Evolutionary conservation across 1,140 invertebrate genomes (phyloP).

Genomic region (Portunus trituberculatus): DNA sequence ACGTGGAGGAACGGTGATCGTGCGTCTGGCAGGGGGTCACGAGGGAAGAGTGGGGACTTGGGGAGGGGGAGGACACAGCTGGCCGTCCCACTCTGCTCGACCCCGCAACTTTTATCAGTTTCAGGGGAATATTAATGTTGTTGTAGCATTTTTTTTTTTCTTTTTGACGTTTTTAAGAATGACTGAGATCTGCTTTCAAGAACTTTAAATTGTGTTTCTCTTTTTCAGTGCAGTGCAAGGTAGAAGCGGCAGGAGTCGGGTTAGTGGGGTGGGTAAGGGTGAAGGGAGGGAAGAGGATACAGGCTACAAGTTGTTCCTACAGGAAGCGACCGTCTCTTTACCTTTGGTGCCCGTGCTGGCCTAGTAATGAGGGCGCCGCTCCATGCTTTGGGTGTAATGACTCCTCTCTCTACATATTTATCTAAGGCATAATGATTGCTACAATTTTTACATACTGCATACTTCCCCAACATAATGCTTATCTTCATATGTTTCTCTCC

Average conservation of each 20-base stretch:
- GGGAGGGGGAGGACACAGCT: conserved; percentile 44
- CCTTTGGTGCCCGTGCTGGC: not conserved
- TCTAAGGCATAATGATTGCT: not conserved
- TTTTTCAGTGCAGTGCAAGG: not conserved
- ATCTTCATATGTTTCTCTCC: no score
- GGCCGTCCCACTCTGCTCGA: conserved; percentile 27
- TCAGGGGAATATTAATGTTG: not conserved
- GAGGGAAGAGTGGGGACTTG: not conserved
- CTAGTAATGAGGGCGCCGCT: not conserved
- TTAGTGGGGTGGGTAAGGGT: not conserved
- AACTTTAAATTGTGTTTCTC: no score
- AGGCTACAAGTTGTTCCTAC: conserved; percentile 59
- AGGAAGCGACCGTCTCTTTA: conserved; percentile 63
- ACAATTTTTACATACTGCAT: no score
- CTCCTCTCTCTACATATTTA: not conserved
- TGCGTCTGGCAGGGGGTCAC: conserved; percentile 59
- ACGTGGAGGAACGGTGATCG: conserved; percentile 52
- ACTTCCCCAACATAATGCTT: no score
- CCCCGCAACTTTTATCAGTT: conserved; percentile 28
- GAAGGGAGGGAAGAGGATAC: not conserved
- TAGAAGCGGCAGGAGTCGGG: not conserved
- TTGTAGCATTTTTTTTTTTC: not conserved
- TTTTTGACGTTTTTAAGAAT: not conserved
- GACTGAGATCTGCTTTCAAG: not conserved
- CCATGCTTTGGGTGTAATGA: not conserved